A percentile compares a stretch with the other conserved stretches of the same genome.
Evolutionary conservation across 2,888 invertebrate genomes (phyloP).

Genomic region (Phaedon cochleariae): DNA sequence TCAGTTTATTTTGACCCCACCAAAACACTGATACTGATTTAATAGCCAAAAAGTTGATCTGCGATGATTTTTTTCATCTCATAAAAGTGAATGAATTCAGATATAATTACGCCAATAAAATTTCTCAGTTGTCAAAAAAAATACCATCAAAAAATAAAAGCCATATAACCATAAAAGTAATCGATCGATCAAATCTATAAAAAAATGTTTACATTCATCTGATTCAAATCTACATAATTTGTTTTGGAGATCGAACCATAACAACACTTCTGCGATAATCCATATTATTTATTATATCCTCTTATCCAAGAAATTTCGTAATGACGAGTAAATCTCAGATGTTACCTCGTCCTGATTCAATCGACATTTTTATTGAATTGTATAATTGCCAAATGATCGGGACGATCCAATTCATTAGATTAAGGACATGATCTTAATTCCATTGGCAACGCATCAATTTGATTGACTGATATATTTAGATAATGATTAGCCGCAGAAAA

Average conservation of each 20-base stretch:
- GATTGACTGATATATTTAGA: too few relatives aligned
- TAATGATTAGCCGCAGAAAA: too few relatives aligned
- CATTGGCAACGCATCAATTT: not conserved
- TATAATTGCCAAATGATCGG: slow-evolving; percentile 8
- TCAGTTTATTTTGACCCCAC: not conserved
- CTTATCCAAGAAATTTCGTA: not conserved
- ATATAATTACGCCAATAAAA: not conserved
- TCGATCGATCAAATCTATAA: too few relatives aligned
- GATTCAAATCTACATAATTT: not conserved
- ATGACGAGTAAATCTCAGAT: slow-evolving; percentile 1
- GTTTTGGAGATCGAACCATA: not conserved
- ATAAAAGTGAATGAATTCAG: not conserved
- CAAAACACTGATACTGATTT: too few relatives aligned
- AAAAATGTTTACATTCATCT: too few relatives aligned
- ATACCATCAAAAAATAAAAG: too few relatives aligned
- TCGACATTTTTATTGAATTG: not conserved
- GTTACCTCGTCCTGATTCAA: slow-evolving; percentile 17
- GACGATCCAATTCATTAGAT: not conserved
- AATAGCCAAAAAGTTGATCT: too few relatives aligned
- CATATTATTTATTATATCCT: not conserved
- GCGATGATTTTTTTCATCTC: too few relatives aligned
- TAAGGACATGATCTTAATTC: not conserved
- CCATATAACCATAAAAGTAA: too few relatives aligned
- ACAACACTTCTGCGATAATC: not conserved
- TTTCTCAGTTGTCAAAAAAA: not conserved